These are phyloP conservation scores for Xanthia icteritia DNA, from an alignment of 2,888 invertebrate species.

Conservation along the genomic window DNA sequence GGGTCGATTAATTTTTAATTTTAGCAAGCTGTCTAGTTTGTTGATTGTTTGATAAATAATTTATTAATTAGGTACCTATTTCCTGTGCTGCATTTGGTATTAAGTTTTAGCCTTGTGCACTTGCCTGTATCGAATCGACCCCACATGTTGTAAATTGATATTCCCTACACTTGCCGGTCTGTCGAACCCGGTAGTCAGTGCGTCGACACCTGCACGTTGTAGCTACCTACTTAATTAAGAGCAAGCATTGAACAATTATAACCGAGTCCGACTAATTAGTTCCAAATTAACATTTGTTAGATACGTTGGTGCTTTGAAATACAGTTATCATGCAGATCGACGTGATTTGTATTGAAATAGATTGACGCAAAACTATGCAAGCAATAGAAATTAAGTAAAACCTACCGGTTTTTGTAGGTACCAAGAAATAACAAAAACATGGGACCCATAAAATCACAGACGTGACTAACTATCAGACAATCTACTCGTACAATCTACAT, in stretches of 20 bases:
- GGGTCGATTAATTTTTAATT: constrained; percentile 21
- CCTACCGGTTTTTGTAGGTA: constrained; percentile 2
- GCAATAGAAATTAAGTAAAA: constrained; percentile 16
- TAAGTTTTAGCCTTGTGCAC: constrained; percentile 20
- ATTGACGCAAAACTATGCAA: constrained; percentile 13
- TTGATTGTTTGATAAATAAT: neutral
- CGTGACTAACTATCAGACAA: constrained; percentile 20
- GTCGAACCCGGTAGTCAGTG: constrained; percentile 39
- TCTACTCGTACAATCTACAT: constrained; percentile 10
- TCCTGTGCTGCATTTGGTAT: neutral
- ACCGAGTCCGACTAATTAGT: constrained; percentile 32
- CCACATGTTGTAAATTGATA: constrained; percentile 61
- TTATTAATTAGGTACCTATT: neutral
- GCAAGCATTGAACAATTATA: constrained; percentile 44
- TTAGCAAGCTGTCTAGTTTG: constrained; percentile 12
- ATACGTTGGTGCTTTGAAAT: constrained; percentile 5
- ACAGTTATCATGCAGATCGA: neutral
- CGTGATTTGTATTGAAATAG: constrained; percentile 9
- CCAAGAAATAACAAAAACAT: constrained; percentile 28
- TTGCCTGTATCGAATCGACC: constrained; percentile 34
- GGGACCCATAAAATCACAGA: constrained; percentile 24
- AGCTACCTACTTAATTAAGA: constrained; percentile 45
- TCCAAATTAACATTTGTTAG: constrained; percentile 47
- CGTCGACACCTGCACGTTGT: constrained; percentile 46
- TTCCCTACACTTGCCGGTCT: constrained; percentile 55